Percentiles rank a stretch among this genome's conserved stretches.
Evolutionary conservation across 2,888 invertebrate species (phyloP).

Genomic region (Therioaphis trifolii): DNA sequence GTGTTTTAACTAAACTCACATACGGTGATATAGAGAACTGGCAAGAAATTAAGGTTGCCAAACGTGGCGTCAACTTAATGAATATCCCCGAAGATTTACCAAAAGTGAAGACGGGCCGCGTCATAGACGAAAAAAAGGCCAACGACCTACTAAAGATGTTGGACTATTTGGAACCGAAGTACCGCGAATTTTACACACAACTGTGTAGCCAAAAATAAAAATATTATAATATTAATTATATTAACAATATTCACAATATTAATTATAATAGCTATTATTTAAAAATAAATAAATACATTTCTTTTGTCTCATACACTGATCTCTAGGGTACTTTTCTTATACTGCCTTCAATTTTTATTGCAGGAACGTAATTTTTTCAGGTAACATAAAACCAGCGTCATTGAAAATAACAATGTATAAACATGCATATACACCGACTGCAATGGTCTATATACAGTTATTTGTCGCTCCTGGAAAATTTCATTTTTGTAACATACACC

Average conservation of each 20-base stretch:
- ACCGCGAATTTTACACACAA: constrained; percentile 9
- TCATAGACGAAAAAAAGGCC: constrained; percentile 17
- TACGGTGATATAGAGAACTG: neutral
- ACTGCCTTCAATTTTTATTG: neutral
- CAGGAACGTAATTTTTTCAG: neutral
- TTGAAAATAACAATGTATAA: neutral
- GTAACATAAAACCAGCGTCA: neutral
- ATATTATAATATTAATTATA: neutral
- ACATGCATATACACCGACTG: neutral
- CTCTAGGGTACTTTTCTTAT: no score
- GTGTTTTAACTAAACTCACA: neutral
- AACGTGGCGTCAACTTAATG: neutral
- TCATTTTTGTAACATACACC: no score
- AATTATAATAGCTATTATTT: neutral
- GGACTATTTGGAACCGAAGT: constrained; percentile 28
- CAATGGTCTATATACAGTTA: neutral
- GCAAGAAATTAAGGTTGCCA: neutral
- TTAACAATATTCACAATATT: neutral
- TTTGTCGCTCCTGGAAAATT: constrained; percentile 21
- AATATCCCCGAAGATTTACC: constrained; percentile 6
- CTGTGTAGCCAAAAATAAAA: constrained; percentile 6
- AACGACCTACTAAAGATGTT: neutral
- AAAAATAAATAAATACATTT: neutral
- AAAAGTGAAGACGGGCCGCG: constrained; percentile 3
- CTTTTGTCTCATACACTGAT: no score